These are phyloP conservation scores for Cuniculus paca DNA, from an alignment of 2,797 vertebrate species.

Conservation along the genomic window DNA sequence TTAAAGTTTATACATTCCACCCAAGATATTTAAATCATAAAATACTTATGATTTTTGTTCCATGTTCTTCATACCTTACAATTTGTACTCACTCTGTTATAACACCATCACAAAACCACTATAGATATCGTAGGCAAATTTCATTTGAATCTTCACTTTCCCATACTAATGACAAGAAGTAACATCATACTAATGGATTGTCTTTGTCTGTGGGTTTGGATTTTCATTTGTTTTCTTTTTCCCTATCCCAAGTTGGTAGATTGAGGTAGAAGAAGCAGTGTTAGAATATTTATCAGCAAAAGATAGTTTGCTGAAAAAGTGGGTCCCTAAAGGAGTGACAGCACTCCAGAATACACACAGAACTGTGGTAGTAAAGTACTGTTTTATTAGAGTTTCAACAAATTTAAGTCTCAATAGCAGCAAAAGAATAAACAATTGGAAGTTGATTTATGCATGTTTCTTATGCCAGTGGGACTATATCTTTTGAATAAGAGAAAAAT, in stretches of 20 bases:
- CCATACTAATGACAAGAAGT: neutral
- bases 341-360: too few relatives aligned
- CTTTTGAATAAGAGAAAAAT: neutral
- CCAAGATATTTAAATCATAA: neutral
- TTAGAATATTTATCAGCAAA: neutral
- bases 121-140: neutral
- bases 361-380: neutral
- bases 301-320: neutral
- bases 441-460: neutral
- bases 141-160: neutral
- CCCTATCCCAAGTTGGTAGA: neutral
- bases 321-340: neutral
- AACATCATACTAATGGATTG: neutral
- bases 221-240: neutral
- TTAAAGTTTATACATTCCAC: neutral
- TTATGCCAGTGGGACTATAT: neutral
- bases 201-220: neutral
- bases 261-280: neutral
- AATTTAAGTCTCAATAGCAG: neutral
- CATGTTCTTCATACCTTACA: neutral
- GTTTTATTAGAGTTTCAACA: neutral
- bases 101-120: neutral
- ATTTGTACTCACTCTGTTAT: neutral
- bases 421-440: neutral
- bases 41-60: neutral